Base-by-base conservation (phyloP, 2,113 vertebrate genomes). In the Spea bombifrons region DNA sequence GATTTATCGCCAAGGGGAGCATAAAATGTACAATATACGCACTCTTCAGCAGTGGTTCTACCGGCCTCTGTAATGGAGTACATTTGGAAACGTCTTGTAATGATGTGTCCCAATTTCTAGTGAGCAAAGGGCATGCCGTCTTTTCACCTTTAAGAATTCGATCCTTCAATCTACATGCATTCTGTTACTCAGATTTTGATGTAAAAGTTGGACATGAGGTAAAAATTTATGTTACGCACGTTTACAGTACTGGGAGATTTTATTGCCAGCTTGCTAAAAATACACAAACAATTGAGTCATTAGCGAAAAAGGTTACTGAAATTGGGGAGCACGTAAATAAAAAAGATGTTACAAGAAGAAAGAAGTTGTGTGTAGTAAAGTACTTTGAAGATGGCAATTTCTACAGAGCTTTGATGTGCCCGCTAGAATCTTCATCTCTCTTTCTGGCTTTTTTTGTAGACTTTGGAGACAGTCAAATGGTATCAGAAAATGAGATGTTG, bases 201-300 rank as follows among this genome's bases (percentile, higher is more conserved):
- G 67, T 96, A 47, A 84, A 82, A 61, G 47, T 86, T 76, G 94
- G 93, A 88, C 90, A 83, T 17, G 88, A 93, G 84, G 96, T 97
- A 82, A 82, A 88, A 5, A 87, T 97, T 13, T 93, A 86, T 70
- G 83, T 96, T 70, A 94, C 94, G 59, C 89, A 95, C 3, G 57
- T 97, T 64, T 82, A 66, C 72, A 95, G 89, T 84, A 92, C 93
- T 44, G 88, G 89, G 84, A 90, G 94, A 81, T 87, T 98, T 82
- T 98, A 93, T 86, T 94, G 93, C 78, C 96, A 98, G 8, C 91
- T 98, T 63, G 88, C 90, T 68, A 92, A 90, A 89, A 97, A 98
- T 82, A 84, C 64, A 48, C 76, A 84, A 78, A 73, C 88, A 69
- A 77, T 95, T 12, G 86, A 93, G 17, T 81, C 85, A 3, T 85